These are phyloP conservation scores for Ophraella communa DNA, from an alignment of 2,888 invertebrate species.

Conservation along the genomic window DNA sequence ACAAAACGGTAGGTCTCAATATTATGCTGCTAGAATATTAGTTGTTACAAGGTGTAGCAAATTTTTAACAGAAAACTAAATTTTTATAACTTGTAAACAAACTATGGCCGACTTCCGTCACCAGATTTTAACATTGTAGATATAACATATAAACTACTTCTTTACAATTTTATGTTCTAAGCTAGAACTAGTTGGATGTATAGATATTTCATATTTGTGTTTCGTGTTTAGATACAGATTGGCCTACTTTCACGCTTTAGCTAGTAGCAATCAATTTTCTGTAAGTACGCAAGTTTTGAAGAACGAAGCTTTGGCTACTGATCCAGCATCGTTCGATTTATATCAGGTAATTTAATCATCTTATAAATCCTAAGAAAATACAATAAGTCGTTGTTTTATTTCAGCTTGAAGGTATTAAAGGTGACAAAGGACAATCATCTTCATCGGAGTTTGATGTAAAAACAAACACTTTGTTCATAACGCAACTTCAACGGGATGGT, in stretches of 20 bases:
- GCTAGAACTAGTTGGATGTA: too few relatives aligned
- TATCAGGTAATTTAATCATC: constrained; percentile 66
- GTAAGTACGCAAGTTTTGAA: constrained; percentile 76
- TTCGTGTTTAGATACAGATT: constrained; percentile 68
- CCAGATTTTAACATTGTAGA: too few relatives aligned
- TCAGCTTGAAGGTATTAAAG: constrained; percentile 73
- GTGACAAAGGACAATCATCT: constrained; percentile 75
- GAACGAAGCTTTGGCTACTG: constrained; percentile 74
- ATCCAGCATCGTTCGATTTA: constrained; percentile 71
- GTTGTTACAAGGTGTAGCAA: too few relatives aligned
- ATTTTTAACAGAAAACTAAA: too few relatives aligned
- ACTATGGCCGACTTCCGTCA: too few relatives aligned
- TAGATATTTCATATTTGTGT: too few relatives aligned
- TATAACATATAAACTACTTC: too few relatives aligned
- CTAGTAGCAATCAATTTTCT: constrained; percentile 80
- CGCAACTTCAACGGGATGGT: constrained; percentile 78
- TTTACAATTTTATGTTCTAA: too few relatives aligned
- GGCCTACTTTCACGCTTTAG: constrained; percentile 83
- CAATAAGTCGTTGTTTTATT: constrained; percentile 38
- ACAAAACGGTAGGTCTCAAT: too few relatives aligned
- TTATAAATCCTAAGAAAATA: too few relatives aligned
- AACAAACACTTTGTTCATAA: constrained; percentile 76
- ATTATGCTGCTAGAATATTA: too few relatives aligned
- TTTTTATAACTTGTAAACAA: too few relatives aligned
- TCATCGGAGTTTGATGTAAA: constrained; percentile 74